Conservation (phyloP, 2,113 vertebrate genomes). For the Larimichthys crocea region DNA sequence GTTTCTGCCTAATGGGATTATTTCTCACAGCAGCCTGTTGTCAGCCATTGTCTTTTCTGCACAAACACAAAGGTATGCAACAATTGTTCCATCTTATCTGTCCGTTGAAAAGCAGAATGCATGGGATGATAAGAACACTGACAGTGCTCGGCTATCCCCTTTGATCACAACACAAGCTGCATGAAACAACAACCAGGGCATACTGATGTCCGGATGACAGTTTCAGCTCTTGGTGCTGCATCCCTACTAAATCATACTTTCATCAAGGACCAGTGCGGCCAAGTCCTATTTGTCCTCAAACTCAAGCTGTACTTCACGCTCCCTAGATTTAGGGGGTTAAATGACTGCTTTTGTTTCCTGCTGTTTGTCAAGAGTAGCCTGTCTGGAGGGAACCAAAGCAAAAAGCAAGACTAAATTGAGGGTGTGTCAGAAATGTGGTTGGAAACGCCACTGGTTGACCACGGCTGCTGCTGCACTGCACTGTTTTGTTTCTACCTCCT, state of each 20-base stretch:
- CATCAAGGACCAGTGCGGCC: neutral
- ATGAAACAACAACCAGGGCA: neutral
- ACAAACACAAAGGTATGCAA: constrained; percentile 56
- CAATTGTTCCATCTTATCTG: constrained; percentile 59
- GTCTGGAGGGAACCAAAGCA: constrained; percentile 46
- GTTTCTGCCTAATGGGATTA: neutral
- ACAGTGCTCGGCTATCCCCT: constrained; percentile 25
- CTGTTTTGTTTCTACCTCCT: constrained; percentile 52
- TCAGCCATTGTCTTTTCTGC: constrained; percentile 15
- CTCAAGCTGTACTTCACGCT: constrained; percentile 15
- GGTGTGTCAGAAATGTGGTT: constrained; percentile 79
- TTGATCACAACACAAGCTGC: constrained; percentile 56
- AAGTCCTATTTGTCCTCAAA: constrained; percentile 38
- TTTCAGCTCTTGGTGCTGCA: neutral
- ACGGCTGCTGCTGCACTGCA: constrained; percentile 32
- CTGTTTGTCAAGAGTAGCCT: constrained; percentile 38
- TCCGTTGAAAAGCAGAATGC: constrained; percentile 29
- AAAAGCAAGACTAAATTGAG: constrained; percentile 47
- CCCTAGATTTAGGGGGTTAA: constrained; percentile 34
- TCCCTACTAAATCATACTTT: constrained; percentile 27
- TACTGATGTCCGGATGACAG: neutral
- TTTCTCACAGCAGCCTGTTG: neutral
- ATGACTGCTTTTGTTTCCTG: constrained; percentile 34
- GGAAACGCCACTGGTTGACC: constrained; percentile 60
- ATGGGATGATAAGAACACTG: constrained; percentile 58